A percentile compares a stretch with the other conserved stretches of the same genome.
phyloP scores from a whole-genome alignment of 2,888 invertebrate species.

The Zonitis immaculata region DNA sequence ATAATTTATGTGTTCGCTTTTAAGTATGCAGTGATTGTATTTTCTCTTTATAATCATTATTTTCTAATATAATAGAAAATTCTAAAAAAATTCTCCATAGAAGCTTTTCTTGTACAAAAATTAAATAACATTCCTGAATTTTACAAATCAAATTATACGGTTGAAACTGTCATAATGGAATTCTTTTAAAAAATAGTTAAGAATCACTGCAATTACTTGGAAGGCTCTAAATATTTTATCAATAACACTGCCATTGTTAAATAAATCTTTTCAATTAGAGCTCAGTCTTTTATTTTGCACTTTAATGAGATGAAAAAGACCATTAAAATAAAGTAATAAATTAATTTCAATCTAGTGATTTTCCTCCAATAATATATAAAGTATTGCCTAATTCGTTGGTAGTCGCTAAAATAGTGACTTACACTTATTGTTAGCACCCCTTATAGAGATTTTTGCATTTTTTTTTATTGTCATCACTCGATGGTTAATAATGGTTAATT shows the following conservation, averaged over 20 bases:
- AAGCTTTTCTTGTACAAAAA: slow-evolving; percentile 14
- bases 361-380: too few species aligned
- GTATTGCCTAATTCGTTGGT: too few species aligned
- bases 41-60: slow-evolving; percentile 2
- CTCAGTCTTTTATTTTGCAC: too few species aligned
- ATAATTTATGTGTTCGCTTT: slow-evolving; percentile 33
- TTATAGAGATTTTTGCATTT: too few species aligned
- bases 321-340: too few species aligned
- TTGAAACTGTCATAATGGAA: slow-evolving; percentile 9
- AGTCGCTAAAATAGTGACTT: too few species aligned
- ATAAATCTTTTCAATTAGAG: slow-evolving; percentile 28
- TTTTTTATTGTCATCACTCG: too few species aligned
- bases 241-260: slow-evolving; percentile 48
- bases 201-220: slow-evolving; percentile 22
- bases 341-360: too few species aligned
- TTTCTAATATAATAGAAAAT: slow-evolving; percentile 8
- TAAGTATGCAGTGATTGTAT: slow-evolving; percentile 28
- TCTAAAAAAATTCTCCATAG: slow-evolving; percentile 20
- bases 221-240: slow-evolving; percentile 21
- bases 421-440: too few species aligned
- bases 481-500: too few species aligned
- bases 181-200: slow-evolving; percentile 10
- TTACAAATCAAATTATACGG: slow-evolving; percentile 34
- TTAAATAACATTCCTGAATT: slow-evolving; percentile 21
- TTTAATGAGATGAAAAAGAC: too few species aligned